Percentiles rank a stretch among this genome's conserved stretches.
Evolutionary conservation across 2,113 vertebrate genomes (phyloP).

Genomic region (Corynorhinus townsendii): DNA sequence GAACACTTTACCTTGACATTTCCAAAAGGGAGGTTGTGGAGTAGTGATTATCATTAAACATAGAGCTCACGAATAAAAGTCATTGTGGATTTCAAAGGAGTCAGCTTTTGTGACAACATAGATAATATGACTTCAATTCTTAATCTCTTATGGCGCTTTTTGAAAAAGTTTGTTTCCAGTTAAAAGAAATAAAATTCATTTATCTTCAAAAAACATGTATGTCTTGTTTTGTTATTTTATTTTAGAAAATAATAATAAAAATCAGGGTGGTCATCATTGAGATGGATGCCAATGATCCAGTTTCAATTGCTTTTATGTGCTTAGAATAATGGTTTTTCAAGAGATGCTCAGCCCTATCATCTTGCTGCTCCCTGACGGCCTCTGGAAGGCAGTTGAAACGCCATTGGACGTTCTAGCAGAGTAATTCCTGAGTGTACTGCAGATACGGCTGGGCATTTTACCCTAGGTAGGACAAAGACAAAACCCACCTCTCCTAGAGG

Average conservation of each 20-base stretch:
- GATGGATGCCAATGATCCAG: background rate
- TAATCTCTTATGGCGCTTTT: background rate
- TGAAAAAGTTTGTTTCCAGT: background rate
- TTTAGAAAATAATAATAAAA: background rate
- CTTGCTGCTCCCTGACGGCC: background rate
- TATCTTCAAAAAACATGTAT: background rate
- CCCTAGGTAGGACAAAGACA: background rate
- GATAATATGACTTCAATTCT: background rate
- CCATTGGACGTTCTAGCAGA: background rate
- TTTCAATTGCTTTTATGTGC: background rate
- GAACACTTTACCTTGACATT: slow-evolving; percentile 10
- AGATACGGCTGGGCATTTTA: background rate
- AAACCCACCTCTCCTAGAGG: background rate
- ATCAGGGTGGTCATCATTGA: background rate
- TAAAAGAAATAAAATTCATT: background rate
- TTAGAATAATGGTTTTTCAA: background rate
- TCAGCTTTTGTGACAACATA: background rate
- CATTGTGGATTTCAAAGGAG: background rate
- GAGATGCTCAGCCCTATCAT: background rate
- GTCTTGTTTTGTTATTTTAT: background rate
- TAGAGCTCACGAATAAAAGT: background rate
- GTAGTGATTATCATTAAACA: background rate
- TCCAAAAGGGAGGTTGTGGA: background rate
- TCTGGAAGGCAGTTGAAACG: background rate
- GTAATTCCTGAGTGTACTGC: background rate